Percentiles rank a stretch among this genome's conserved stretches.
Conservation (phyloP, 2,113 vertebrate species). For the Coregonus clupeaformis region DNA sequence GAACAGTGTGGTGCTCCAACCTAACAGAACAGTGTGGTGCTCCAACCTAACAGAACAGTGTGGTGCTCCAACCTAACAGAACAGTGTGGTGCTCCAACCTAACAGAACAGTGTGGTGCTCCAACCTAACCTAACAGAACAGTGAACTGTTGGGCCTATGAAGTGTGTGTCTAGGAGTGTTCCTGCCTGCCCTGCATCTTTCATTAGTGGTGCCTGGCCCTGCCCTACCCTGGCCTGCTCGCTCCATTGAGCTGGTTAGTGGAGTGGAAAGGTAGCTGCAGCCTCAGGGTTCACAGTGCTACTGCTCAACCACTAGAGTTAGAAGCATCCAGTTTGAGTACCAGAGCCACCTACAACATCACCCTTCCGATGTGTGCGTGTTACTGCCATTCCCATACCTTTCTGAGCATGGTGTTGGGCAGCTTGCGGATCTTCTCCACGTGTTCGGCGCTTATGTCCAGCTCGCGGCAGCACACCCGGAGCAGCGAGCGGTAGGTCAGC, state of each 20-base stretch:
- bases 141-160: background rate
- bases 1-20: too few relatives aligned
- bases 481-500: conserved; percentile 89
- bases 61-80: too few relatives aligned
- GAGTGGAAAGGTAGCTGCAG: background rate
- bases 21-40: too few relatives aligned
- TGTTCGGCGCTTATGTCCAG: conserved; percentile 87
- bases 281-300: background rate
- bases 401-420: conserved; percentile 94
- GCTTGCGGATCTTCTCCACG: conserved; percentile 95
- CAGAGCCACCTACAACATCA: background rate
- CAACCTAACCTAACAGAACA: too few relatives aligned
- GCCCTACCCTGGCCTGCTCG: background rate
- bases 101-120: too few relatives aligned
- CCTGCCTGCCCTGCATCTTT: background rate
- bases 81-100: too few relatives aligned
- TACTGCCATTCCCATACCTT: conserved; percentile 75
- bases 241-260: background rate
- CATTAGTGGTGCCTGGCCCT: background rate
- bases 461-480: conserved; percentile 90
- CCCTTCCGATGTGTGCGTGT: background rate
- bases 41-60: too few relatives aligned
- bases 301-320: background rate
- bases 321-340: background rate
- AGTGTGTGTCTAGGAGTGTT: background rate